Evolutionary conservation across 2,888 invertebrate genomes (phyloP), one percentile per base, ranked within the genome.

Genomic region (Trilocha varians): DNA sequence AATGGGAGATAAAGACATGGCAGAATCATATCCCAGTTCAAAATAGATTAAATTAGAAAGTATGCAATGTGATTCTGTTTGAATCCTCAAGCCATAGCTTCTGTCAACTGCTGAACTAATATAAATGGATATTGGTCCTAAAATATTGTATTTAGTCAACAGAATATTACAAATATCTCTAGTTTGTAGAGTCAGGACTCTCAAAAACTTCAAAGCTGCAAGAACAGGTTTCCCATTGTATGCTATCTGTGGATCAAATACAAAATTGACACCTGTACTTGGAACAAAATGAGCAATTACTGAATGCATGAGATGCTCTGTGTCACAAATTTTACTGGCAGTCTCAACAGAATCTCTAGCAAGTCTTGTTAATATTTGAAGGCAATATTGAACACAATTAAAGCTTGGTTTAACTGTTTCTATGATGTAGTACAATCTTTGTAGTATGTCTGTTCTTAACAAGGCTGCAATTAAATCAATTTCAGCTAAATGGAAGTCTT

Each of bases 401-500:
- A 92, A 89, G 44, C 90, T 87, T 0, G 94, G 94, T 56, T 87
- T 88, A 14, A 93, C 75, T 35, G 85, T 87, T 45, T 89, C 90
- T 44, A 97, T 74, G 52, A 97, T 91, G 56, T 95, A 97, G 50
- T 91, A 92, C 44, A 71, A 66, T 68, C 97, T 88, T 47, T 91
- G 88, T 16, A 96, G 71, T 49, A 97, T 89, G 64, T 94, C 91
- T 9, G 93, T 92, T 54, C 95, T 87, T 13, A 92, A 61, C 16
- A 93, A 77, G 47, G 92, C 91, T 53, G 91, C 87, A 33, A 96
- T 87, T 3, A 97, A 79, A 84, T 97, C 96, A 18, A 91, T 88
- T 80, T 95, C 94, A 6, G 93, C 91, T 41, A 97, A 75, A 70
- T 97, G 94, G 62, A 93, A 93, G 77, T 98, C 97, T 63, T 94